Evolutionary conservation across 2,113 vertebrate species (phyloP).

Genomic region (Leucoraja erinaceus): DNA sequence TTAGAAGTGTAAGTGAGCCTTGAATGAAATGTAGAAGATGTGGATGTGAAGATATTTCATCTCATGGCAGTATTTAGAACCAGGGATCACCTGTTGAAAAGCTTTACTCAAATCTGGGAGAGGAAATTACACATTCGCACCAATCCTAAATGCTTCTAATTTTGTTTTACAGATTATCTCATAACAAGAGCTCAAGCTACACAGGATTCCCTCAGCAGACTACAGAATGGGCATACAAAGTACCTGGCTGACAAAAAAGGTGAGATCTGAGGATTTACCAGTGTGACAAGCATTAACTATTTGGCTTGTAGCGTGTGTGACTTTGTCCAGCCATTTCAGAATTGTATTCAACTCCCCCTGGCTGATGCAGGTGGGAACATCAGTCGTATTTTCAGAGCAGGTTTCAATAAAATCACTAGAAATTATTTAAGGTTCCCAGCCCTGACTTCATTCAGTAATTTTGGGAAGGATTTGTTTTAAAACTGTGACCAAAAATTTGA

Average conservation of each 20-base stretch:
- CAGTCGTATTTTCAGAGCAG: background rate
- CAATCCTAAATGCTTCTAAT: background rate
- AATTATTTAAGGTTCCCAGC: background rate
- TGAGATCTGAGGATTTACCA: conserved; percentile 45
- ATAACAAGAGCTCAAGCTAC: conserved; percentile 71
- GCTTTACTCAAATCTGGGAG: background rate
- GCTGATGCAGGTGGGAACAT: background rate
- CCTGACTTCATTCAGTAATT: background rate
- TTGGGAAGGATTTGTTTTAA: background rate
- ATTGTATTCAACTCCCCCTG: background rate
- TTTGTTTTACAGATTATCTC: conserved; percentile 72
- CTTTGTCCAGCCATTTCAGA: background rate
- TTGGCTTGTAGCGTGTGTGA: background rate
- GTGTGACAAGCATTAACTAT: background rate
- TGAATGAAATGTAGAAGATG: too few relatives aligned
- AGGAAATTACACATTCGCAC: background rate
- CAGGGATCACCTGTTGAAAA: too few relatives aligned
- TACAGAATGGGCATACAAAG: conserved; percentile 57
- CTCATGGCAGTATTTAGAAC: too few relatives aligned
- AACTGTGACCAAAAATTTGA: background rate
- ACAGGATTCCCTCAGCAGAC: conserved; percentile 61
- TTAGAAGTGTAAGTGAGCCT: too few relatives aligned
- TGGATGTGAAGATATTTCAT: too few relatives aligned
- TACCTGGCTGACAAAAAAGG: conserved; percentile 64
- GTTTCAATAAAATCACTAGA: background rate